phyloP scores from a whole-genome alignment of 2,888 invertebrate genomes.

The Epinotia ramella region DNA sequence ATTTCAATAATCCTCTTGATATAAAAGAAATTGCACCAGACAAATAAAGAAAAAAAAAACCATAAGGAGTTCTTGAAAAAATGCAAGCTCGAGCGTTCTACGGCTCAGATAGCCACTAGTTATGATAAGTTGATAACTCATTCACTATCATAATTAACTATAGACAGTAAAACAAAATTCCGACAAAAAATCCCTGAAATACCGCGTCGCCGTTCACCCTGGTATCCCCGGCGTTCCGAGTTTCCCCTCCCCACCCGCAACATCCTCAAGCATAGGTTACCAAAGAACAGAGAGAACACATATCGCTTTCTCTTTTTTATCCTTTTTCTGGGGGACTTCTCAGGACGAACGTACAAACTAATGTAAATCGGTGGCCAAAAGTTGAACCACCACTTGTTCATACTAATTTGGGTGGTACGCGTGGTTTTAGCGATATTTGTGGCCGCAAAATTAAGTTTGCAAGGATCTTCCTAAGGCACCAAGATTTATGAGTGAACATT shows the following conservation, averaged over 20 bases:
- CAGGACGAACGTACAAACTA: constrained; percentile 52
- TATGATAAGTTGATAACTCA: no score
- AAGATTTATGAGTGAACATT: constrained; percentile 40
- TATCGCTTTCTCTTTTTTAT: constrained; percentile 66
- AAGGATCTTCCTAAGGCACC: constrained; percentile 29
- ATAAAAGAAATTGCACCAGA: no score
- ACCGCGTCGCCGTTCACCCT: neutral
- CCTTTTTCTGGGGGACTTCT: constrained; percentile 58
- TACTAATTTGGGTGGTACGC: neutral
- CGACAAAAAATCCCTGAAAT: neutral
- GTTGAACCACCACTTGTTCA: constrained; percentile 15
- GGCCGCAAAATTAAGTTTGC: constrained; percentile 4
- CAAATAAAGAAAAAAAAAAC: no score
- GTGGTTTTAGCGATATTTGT: neutral
- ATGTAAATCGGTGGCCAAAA: constrained; percentile 40
- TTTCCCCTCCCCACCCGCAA: constrained; percentile 53
- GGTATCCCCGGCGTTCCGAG: constrained; percentile 39
- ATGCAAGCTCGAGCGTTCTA: no score
- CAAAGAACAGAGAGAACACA: constrained; percentile 66
- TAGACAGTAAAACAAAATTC: neutral
- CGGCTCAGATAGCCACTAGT: no score
- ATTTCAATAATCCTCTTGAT: no score
- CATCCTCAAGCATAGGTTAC: constrained; percentile 62
- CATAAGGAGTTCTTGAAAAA: no score
- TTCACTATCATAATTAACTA: no score